A percentile compares a stretch with the other conserved stretches of the same genome.
phyloP scores from a whole-genome alignment of 2,113 vertebrate genomes.

The Apodemus speciosus region DNA sequence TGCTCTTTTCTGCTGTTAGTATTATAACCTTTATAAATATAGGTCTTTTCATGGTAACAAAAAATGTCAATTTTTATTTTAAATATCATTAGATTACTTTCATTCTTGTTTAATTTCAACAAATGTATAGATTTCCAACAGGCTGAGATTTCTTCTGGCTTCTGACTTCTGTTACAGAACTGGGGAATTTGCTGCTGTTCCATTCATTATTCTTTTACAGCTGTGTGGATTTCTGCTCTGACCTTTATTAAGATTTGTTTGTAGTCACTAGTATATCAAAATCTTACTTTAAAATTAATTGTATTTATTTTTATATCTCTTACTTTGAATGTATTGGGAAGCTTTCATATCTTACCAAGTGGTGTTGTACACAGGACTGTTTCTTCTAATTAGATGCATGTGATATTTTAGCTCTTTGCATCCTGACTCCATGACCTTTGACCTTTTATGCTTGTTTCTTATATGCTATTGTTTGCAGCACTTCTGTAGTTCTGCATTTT shows the following conservation, averaged over 20 bases:
- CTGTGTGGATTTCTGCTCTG: neutral
- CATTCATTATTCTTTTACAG: neutral
- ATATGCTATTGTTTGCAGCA: neutral
- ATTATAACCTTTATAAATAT: neutral
- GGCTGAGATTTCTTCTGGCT: neutral
- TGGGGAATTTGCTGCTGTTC: neutral
- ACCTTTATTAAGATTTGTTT: neutral
- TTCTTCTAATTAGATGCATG: neutral
- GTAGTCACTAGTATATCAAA: neutral
- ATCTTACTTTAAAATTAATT: neutral
- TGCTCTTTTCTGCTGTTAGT: neutral
- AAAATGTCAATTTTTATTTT: neutral
- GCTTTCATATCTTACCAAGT: neutral
- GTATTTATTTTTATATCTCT: slow-evolving; percentile 34
- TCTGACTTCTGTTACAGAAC: neutral
- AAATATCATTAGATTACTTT: slow-evolving; percentile 11
- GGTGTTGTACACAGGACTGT: neutral
- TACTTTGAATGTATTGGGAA: neutral
- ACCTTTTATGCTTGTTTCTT: neutral
- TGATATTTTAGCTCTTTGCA: neutral
- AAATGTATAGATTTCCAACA: neutral
- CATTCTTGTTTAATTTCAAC: slow-evolving; percentile 10
- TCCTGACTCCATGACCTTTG: neutral
- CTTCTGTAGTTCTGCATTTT: neutral
- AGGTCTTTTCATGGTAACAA: neutral